Percentiles rank a stretch among this genome's conserved stretches.
Conservation (phyloP, 2,113 vertebrate species). For the Regulus satrapa region DNA sequence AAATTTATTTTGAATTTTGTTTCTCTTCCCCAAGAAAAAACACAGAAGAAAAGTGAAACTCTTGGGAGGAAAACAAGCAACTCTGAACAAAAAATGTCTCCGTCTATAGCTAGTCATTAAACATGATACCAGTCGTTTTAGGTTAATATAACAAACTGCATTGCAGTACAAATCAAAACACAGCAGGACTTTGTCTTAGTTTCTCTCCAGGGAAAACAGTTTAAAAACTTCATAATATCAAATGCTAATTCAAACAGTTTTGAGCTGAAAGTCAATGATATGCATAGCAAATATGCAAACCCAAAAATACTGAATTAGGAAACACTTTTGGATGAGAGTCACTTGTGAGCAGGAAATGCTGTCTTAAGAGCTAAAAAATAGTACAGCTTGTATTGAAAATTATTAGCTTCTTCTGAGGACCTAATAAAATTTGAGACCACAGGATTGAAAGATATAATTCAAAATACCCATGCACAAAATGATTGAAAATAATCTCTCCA, state of each 20-base stretch:
- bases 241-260: conserved; percentile 17
- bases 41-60: not conserved
- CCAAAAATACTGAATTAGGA: conserved; percentile 1
- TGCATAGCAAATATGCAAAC: not conserved
- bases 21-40: not conserved
- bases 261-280: conserved; percentile 34
- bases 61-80: not conserved
- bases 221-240: not conserved
- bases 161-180: not conserved
- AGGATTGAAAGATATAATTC: not conserved
- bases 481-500: not conserved
- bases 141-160: not conserved
- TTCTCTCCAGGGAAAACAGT: not conserved
- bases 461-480: not conserved
- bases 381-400: not conserved
- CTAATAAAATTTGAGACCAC: not conserved
- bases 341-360: conserved; percentile 37
- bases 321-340: conserved; percentile 16
- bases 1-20: not conserved
- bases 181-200: not conserved
- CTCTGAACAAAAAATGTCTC: not conserved
- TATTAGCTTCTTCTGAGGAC: not conserved
- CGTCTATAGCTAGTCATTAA: not conserved
- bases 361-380: not conserved
- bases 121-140: fast-evolving